Percentiles rank a stretch among this genome's conserved stretches.
Evolutionary conservation across 2,113 vertebrate genomes (phyloP).

Genomic region (Zeus faber): DNA sequence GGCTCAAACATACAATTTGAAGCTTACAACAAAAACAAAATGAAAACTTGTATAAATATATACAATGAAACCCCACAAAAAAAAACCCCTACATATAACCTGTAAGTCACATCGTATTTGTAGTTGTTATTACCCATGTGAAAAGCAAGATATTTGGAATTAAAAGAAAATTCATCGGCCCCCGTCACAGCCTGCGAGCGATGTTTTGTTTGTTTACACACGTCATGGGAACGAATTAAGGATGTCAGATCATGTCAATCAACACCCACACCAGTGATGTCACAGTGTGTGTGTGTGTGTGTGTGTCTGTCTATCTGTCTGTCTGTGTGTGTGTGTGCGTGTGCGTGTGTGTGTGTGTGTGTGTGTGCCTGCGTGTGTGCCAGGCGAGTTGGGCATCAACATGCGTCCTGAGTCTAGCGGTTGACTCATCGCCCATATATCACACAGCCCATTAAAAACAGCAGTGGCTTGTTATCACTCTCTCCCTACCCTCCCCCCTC

Average conservation of each 20-base stretch:
- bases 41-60: too few species aligned
- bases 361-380: slow-evolving; percentile 1
- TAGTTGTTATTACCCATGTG: too few species aligned
- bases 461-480: slow-evolving; percentile 9
- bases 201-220: slow-evolving; percentile 33
- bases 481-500: slow-evolving; percentile 4
- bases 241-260: slow-evolving; percentile 25
- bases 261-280: slow-evolving; percentile 12
- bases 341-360: slow-evolving; percentile 1
- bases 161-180: too few species aligned
- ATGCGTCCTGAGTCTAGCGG: neutral
- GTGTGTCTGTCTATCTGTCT: slow-evolving; percentile 1
- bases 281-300: slow-evolving; percentile 11
- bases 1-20: too few species aligned
- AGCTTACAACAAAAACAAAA: too few species aligned
- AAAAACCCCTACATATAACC: too few species aligned
- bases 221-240: slow-evolving; percentile 26
- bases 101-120: too few species aligned
- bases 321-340: slow-evolving; percentile 1
- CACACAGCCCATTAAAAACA: neutral
- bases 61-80: too few species aligned
- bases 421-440: neutral
- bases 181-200: too few species aligned
- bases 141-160: too few species aligned
- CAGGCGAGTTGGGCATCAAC: neutral